These are phyloP conservation scores for Metopolophium dirhodum DNA, from an alignment of 1,140 invertebrate genomes.

Conservation along the genomic window DNA sequence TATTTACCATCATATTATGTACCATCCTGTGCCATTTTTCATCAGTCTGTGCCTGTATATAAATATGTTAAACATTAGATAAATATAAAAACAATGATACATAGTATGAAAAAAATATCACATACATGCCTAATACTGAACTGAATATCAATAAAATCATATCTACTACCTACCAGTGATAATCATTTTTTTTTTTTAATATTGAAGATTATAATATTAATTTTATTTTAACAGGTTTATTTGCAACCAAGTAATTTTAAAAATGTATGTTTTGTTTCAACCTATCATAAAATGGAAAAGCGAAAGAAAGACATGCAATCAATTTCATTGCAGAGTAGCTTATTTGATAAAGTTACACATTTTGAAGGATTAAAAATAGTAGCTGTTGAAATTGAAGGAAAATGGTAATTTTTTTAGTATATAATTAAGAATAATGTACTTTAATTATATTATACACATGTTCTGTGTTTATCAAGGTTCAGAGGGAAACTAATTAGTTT, in stretches of 20 bases:
- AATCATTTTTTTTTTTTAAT: neutral
- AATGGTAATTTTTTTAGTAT: conserved; percentile 34
- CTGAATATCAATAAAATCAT: neutral
- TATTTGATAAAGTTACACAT: neutral
- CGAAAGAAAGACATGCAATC: neutral
- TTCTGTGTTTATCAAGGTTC: conserved; percentile 9
- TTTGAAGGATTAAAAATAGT: neutral
- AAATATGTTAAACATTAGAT: too few relatives aligned
- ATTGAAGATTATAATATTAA: neutral
- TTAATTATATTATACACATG: neutral
- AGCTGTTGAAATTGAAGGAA: conserved; percentile 31
- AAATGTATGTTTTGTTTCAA: neutral
- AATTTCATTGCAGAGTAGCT: neutral
- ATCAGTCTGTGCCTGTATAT: too few relatives aligned
- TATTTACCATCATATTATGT: too few relatives aligned
- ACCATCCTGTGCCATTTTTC: too few relatives aligned
- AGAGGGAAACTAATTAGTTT: conserved; percentile 43
- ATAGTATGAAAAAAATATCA: neutral
- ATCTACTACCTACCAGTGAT: neutral
- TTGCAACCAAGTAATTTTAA: neutral
- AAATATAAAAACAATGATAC: too few relatives aligned
- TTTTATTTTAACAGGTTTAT: conserved; percentile 26
- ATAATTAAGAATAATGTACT: neutral
- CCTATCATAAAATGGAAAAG: conserved; percentile 3
- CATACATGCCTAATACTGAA: neutral